Base-by-base conservation (phyloP, 1,140 invertebrate species). In the Lordiphosa mommai region DNA sequence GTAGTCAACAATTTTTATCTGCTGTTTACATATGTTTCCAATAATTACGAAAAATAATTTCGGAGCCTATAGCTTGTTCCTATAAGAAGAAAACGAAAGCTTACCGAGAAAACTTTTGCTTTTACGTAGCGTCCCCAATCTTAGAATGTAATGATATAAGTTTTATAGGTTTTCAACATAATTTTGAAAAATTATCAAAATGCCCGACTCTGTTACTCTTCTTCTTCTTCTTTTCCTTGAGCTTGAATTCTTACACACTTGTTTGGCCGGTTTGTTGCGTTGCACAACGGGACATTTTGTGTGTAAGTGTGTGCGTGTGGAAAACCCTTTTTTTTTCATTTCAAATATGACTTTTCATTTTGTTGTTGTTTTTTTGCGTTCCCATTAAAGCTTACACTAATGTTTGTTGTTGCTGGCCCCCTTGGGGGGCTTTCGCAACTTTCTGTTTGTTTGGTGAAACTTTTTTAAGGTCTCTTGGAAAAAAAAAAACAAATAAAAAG, bases 381-480 rank as follows among this genome's bases (percentile, higher is more conserved):
- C 67, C 36, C 61, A 72, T 72, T 72, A 41, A 44, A 50, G 43
- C 40, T 56, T 58, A 33, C 17, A 32, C 46, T 48, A 48, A 48
- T 20, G 16, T 20, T 20, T 41, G 36, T 44, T 64, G 32, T 48
- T 63, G 27, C 20, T 67, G 27, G 48, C 51, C 63, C 48, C 44
- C 65, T 60, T 46, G 46, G 44, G 56, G 43, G 58, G 76, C 74
- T 79, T 79, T 79, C 74, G 74, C 74, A 70, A 68, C 74, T 74
- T 79, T 79, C 74, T 74, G 74, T 79, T 79, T 79, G 74, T 79
- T 79, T 79, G 74, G 74, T 74, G 74, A 79, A 79, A 79, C 71
- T 79, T 69, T 68, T 80, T 77, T 72, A 82, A 79, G 74, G 74
- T 79, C 72, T 82, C 51, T 52, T 67, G 59, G 70, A 66, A 80